Evolutionary conservation across 2,797 vertebrate species (phyloP), one percentile per base, ranked within the genome.

Genomic region (Chanos chanos): DNA sequence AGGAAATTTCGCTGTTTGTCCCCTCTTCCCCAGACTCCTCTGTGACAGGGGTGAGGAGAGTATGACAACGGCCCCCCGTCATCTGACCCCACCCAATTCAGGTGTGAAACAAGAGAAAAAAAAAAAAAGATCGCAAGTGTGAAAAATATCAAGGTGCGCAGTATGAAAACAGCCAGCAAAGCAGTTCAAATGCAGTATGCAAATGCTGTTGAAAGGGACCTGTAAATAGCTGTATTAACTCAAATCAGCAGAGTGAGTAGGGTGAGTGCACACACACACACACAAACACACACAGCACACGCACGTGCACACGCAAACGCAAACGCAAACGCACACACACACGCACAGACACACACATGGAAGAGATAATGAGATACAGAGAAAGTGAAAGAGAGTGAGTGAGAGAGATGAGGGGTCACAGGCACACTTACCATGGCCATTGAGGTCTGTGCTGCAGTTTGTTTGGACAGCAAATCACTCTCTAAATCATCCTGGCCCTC

Each of bases 1-100:
- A 97, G 81, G 94, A 97, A 79, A 98, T 90, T 87, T 98, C 96
- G 82, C 95, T 98, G 93, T 89, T 94, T 88, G 92, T 96, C 80
- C 94, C 94, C 89, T 98, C 96, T 90, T 98, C 96, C 88, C 95
- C 95, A 83, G 96, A 99, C 84, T 99, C 96, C 83, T 98, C 96
- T 54, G 94, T 96, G 84, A 98, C 96, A 74, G 96, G 96, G 82
- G 96, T 98, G 82, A 98, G 92, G 79, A 98, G 90, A 9, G 95
- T 96, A 88, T 97, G 95, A 92, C 95, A 96, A 86, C 94, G 94
- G 84, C 94, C 94, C 64, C 95, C 94, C 84, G 95, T 97, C 94
- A 97, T 94, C 96, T 99, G 89, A 80, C 81, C 86, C 76, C 89
- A 79, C 85, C n/a, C n/a, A n/a, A n/a, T n/a, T n/a, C n/a, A n/a